A percentile compares a stretch with the other conserved stretches of the same genome.
These are phyloP conservation scores for Caranx melampygus DNA, from an alignment of 2,113 vertebrate species.

Conservation along the genomic window DNA sequence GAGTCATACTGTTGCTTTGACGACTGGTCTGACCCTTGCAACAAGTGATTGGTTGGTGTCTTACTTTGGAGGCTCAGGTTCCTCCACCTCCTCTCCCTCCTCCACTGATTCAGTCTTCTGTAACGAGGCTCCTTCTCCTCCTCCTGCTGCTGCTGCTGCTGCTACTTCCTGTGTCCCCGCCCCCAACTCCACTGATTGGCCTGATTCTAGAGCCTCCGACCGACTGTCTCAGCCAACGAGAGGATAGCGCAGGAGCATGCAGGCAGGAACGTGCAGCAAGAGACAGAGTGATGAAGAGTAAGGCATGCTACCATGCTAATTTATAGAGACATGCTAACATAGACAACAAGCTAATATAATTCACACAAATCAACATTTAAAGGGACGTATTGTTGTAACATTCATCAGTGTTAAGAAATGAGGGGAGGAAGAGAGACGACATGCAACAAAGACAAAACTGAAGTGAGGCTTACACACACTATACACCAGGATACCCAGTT, in stretches of 20 bases:
- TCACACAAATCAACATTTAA: neutral
- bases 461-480: too few relatives aligned
- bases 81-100: slow-evolving; percentile 57
- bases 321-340: neutral
- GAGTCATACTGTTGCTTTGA: neutral
- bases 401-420: too few relatives aligned
- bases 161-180: slow-evolving; percentile 41
- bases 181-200: slow-evolving; percentile 54
- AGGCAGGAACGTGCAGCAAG: slow-evolving; percentile 27
- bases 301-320: neutral
- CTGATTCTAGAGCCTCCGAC: slow-evolving; percentile 37
- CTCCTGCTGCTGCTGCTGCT: neutral
- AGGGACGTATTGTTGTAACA: neutral
- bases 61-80: slow-evolving; percentile 69
- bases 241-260: slow-evolving; percentile 24
- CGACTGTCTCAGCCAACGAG: slow-evolving; percentile 49
- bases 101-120: slow-evolving; percentile 68
- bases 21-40: neutral
- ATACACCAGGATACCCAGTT: too few relatives aligned
- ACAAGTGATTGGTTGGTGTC: neutral
- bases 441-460: too few relatives aligned
- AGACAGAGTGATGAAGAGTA: slow-evolving; percentile 7
- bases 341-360: neutral
- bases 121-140: neutral
- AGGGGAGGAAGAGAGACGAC: too few relatives aligned